Percentiles rank a stretch among this genome's conserved stretches.
These are phyloP conservation scores for Diaprepes abbreviatus DNA, from an alignment of 2,888 invertebrate species.

Conservation along the genomic window DNA sequence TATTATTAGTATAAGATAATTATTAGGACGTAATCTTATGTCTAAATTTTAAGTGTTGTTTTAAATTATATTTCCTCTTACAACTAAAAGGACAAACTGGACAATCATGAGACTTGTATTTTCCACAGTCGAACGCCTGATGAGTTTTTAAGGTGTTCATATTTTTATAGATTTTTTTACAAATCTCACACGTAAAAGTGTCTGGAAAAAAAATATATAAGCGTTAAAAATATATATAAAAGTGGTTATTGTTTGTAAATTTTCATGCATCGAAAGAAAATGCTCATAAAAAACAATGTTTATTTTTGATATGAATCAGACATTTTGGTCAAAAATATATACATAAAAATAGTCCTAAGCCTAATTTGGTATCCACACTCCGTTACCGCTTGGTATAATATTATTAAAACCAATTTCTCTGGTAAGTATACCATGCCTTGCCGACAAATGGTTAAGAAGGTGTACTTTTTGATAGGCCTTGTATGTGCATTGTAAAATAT, in stretches of 20 bases:
- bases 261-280: too few relatives aligned
- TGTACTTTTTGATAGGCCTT: conserved; percentile 51
- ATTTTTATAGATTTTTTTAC: conserved; percentile 50
- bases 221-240: too few relatives aligned
- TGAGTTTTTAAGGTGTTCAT: conserved; percentile 50
- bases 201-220: too few relatives aligned
- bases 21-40: neutral
- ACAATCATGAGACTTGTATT: conserved; percentile 69
- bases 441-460: conserved; percentile 47
- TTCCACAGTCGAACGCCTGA: conserved; percentile 60
- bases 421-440: conserved; percentile 30
- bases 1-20: neutral
- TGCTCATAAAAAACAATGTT: too few relatives aligned
- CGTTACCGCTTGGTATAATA: neutral
- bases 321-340: neutral
- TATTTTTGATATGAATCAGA: too few relatives aligned
- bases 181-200: conserved; percentile 28
- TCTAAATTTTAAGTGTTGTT: conserved; percentile 74
- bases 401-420: neutral
- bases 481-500: conserved; percentile 40
- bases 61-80: conserved; percentile 82
- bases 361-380: neutral
- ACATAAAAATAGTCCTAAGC: neutral
- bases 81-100: conserved; percentile 67
- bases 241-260: too few relatives aligned